Base-by-base conservation (phyloP, 2,888 invertebrate genomes). In the Steromphala cineraria region DNA sequence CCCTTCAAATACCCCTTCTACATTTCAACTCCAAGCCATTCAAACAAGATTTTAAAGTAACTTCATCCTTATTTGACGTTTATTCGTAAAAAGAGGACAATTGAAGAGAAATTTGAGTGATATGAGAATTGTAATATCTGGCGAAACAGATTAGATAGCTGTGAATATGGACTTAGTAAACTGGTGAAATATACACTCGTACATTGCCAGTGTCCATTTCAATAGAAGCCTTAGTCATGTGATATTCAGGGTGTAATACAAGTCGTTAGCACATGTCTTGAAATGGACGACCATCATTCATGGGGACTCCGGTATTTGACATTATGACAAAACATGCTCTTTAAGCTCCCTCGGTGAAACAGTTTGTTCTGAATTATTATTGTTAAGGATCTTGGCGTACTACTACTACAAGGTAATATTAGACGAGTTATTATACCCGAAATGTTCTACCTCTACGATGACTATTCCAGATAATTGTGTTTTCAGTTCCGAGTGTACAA, bases 271-370 rank as follows among this genome's bases (percentile, higher is more conserved):
- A 62, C 62, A 62, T 62, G 62, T 62, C 62, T 62, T 28, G 62
- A 28, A 62, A 62, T 62, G 62, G 24, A 62, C 62, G 28, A 28
- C 62, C 62, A 62, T 62, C 62, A 62, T 28, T 62, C 62, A 62
- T 28, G 28, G 62, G n/a, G 17, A 62, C 28, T 62, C 62, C 13
- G 28, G 62, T 62, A 62, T 62, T 62, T 62, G 62, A 62, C 62
- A 62, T 62, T 24, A 62, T 62, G 62, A 62, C 62, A 62, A 62
- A 62, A 62, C 62, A 62, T 62, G 62, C 62, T 62, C 62, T 62
- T 62, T 62, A 62, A 62, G 28, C 28, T 5, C 13, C 62, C 24
- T 62, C 62, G 17, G 24, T 28, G 62, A 62, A 62, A 62, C 62
- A 28, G 62, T 62, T 24, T 62, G 28, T 24, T 28, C 8, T 24